Conservation (phyloP, 2,113 vertebrate species). For the Corapipo altera region DNA sequence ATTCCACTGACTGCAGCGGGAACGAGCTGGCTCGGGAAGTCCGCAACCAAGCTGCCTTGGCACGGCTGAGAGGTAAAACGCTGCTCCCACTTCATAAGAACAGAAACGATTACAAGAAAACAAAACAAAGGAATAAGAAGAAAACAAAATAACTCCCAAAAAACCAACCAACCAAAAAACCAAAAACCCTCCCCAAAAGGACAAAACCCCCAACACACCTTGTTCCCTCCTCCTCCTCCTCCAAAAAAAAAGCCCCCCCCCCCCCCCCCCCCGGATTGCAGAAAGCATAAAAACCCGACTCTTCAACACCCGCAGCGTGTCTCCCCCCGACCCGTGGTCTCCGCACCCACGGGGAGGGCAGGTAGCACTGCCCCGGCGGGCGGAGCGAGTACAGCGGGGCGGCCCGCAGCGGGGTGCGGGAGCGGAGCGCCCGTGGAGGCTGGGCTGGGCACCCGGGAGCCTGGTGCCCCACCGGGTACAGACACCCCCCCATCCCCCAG, state of each 20-base stretch:
- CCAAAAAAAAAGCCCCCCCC: too few relatives aligned
- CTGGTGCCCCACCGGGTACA: not conserved
- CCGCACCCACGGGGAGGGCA: not conserved
- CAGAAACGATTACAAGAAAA: not conserved
- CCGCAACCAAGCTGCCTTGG: not conserved
- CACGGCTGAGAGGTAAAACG: not conserved
- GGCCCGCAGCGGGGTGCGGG: not conserved
- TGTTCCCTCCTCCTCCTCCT: not conserved
- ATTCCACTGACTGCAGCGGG: not conserved
- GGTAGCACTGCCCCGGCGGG: not conserved
- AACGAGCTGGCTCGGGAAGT: not conserved
- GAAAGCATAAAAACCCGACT: not conserved
- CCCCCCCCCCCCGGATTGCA: not conserved
- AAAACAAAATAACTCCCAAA: not conserved
- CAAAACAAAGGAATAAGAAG: not conserved
- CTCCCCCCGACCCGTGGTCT: too few relatives aligned
- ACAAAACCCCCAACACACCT: not conserved
- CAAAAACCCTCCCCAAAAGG: not conserved
- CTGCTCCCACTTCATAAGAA: not conserved
- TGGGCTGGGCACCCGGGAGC: not conserved
- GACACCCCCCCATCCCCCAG: too few relatives aligned
- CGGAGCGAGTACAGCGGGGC: not conserved
- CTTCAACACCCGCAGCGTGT: accelerated
- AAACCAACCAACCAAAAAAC: not conserved
- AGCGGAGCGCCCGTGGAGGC: not conserved